A percentile compares a stretch with the other conserved stretches of the same genome.
phyloP scores from a whole-genome alignment of 2,888 invertebrate species.

The Spodoptera picta region DNA sequence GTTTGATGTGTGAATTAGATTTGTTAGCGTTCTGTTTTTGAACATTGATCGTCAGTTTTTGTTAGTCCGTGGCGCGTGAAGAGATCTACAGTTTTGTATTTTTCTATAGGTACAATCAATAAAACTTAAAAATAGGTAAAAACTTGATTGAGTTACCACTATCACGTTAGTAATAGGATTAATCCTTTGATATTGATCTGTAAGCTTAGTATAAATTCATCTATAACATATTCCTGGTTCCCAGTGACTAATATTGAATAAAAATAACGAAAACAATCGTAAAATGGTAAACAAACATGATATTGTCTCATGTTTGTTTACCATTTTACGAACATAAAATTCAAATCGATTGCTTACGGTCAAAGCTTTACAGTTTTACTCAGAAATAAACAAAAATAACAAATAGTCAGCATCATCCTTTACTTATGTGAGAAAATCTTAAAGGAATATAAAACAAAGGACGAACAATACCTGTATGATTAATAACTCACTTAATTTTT shows the following conservation, averaged over 20 bases:
- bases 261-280: conserved; percentile 10
- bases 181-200: neutral
- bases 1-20: conserved; percentile 47
- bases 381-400: conserved; percentile 8
- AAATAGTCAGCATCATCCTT: neutral
- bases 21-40: conserved; percentile 28
- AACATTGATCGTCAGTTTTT: conserved; percentile 3
- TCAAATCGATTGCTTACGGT: conserved; percentile 6
- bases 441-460: too few species aligned
- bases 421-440: too few species aligned
- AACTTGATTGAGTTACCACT: too few species aligned
- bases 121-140: too few species aligned
- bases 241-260: conserved; percentile 7
- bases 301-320: too few species aligned
- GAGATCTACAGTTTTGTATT: too few species aligned
- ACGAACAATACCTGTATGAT: too few species aligned
- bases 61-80: neutral
- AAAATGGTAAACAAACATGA: conserved; percentile 19
- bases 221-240: neutral
- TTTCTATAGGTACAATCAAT: too few species aligned
- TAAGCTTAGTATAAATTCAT: too few species aligned
- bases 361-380: conserved; percentile 24
- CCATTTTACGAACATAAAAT: conserved; percentile 29
- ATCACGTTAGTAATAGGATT: neutral
- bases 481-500: neutral